A percentile compares a stretch with the other conserved stretches of the same genome.
Evolutionary conservation across 1,140 invertebrate species (phyloP).

Genomic region (Brachionus rotundiformis): DNA sequence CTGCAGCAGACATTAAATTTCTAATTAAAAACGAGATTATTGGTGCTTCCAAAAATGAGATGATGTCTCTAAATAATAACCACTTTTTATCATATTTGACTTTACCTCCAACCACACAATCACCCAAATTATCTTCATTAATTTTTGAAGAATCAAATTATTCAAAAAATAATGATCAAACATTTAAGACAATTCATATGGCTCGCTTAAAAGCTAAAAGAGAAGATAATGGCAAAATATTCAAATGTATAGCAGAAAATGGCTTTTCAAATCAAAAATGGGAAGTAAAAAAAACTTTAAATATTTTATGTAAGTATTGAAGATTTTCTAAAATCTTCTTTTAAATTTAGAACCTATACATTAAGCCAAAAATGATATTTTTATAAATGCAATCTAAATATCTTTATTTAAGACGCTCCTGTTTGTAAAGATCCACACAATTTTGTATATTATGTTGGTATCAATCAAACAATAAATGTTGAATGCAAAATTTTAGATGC

Average conservation of each 20-base stretch:
- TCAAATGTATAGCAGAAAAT: slow-evolving; percentile 17
- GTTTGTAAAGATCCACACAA: slow-evolving; percentile 27
- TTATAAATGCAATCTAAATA: background rate
- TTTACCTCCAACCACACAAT: background rate
- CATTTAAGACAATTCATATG: slow-evolving; percentile 16
- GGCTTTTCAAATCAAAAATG: slow-evolving; percentile 52
- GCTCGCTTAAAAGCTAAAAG: background rate
- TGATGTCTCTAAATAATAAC: slow-evolving; percentile 22
- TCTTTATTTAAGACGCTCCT: slow-evolving; percentile 33
- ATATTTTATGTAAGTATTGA: slow-evolving; percentile 34
- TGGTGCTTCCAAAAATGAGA: background rate
- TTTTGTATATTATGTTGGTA: slow-evolving; percentile 44
- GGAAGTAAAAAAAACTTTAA: slow-evolving; percentile 42
- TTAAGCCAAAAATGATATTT: background rate
- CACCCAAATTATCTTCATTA: background rate
- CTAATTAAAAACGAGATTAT: slow-evolving; percentile 6
- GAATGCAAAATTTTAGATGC: slow-evolving; percentile 37
- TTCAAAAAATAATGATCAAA: slow-evolving; percentile 12
- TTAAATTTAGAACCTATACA: too few species aligned
- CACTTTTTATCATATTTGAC: slow-evolving; percentile 14
- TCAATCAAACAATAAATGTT: slow-evolving; percentile 45
- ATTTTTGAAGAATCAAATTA: background rate
- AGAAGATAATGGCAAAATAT: background rate
- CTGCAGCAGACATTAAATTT: slow-evolving; percentile 47
- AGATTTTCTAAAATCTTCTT: background rate